phyloP scores from a whole-genome alignment of 1,140 invertebrate species.

The Lucilia sericata region DNA sequence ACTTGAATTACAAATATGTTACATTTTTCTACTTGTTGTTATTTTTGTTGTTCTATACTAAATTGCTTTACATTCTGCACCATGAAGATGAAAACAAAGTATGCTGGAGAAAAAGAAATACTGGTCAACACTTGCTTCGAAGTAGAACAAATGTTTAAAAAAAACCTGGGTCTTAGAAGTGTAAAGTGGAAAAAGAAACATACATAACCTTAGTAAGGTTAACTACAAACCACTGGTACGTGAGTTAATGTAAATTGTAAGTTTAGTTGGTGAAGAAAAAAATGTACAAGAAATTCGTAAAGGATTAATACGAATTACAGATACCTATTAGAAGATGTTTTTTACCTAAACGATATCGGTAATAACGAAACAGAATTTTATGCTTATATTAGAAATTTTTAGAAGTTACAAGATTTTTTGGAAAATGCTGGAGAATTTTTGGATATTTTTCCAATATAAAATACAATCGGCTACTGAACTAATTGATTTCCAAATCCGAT shows the following conservation, averaged over 20 bases:
- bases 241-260: conserved; percentile 36
- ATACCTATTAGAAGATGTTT: background rate
- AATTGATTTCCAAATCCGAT: no score
- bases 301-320: background rate
- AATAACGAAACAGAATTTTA: no score
- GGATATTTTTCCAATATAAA: no score
- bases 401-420: no score
- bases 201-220: conserved; percentile 28
- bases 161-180: background rate
- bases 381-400: no score
- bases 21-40: background rate
- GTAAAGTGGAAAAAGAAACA: background rate
- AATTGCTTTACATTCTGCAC: background rate
- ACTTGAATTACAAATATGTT: conserved; percentile 20
- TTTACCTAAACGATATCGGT: no score
- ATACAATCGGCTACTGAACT: no score
- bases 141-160: background rate
- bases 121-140: background rate
- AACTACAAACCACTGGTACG: conserved; percentile 35
- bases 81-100: conserved; percentile 1
- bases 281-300: background rate
- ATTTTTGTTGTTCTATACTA: background rate
- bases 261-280: background rate
- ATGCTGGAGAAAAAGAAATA: background rate
- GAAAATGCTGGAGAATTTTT: no score